phyloP scores from a whole-genome alignment of 1,140 invertebrate genomes.

The Lepidostoma basale region DNA sequence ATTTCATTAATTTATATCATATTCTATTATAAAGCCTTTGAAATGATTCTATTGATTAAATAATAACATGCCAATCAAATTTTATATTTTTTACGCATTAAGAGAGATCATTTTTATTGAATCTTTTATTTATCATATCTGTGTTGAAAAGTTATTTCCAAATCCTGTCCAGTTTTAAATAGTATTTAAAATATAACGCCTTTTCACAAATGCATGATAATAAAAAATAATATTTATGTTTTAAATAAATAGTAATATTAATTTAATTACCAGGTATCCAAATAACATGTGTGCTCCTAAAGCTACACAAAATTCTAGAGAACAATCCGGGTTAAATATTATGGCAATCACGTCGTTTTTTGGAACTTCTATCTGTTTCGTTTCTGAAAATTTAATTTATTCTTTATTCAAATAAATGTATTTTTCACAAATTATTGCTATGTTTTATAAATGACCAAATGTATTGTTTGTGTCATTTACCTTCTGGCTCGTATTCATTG shows the following conservation, averaged over 20 bases:
- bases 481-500: not conserved
- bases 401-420: too few relatives aligned
- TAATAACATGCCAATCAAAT: too few relatives aligned
- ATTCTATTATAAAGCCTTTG: too few relatives aligned
- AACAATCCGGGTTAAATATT: constrained; percentile 14
- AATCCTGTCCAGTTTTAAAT: too few relatives aligned
- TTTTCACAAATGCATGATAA: too few relatives aligned
- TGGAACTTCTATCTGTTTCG: not conserved
- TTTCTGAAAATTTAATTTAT: not conserved
- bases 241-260: not conserved
- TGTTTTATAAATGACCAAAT: not conserved
- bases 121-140: too few relatives aligned
- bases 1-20: too few relatives aligned
- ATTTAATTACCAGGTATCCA: constrained; percentile 6
- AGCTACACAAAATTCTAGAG: constrained; percentile 25
- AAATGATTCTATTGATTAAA: too few relatives aligned
- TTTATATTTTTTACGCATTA: too few relatives aligned
- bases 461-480: constrained; percentile 1
- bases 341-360: constrained; percentile 20
- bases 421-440: not conserved
- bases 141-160: too few relatives aligned
- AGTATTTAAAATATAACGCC: too few relatives aligned
- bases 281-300: not conserved
- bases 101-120: too few relatives aligned
- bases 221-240: not conserved